Conservation (phyloP, 2,888 invertebrate genomes). For the Trachelus stipa region DNA sequence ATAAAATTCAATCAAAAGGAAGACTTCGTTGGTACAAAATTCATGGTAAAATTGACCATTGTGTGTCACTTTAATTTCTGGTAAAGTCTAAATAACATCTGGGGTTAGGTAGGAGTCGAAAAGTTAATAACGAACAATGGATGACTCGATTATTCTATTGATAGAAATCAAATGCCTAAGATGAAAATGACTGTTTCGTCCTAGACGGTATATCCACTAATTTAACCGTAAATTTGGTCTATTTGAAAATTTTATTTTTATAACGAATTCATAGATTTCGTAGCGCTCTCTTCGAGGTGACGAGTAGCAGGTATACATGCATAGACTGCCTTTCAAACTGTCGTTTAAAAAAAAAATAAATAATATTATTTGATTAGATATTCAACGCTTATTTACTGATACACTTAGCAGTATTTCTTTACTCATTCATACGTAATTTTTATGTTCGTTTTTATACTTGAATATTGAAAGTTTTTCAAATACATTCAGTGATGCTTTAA, state of each 20-base stretch:
- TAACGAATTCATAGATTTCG: neutral
- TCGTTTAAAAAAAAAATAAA: neutral
- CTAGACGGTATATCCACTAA: neutral
- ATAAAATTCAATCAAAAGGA: conserved; percentile 1
- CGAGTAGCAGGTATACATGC: neutral
- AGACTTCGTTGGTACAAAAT: neutral
- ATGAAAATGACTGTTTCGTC: neutral
- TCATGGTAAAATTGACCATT: neutral
- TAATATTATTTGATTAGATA: neutral
- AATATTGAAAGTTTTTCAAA: neutral
- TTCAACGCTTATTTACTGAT: neutral
- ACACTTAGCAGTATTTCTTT: neutral
- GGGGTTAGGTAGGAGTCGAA: neutral
- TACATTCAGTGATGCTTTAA: neutral
- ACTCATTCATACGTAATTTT: neutral
- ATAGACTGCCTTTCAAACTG: neutral
- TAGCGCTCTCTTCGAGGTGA: neutral
- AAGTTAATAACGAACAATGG: neutral
- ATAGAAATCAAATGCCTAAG: neutral
- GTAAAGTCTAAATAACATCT: neutral
- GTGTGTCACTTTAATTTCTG: neutral
- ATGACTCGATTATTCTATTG: neutral
- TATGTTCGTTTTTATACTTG: neutral
- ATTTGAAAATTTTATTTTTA: neutral
- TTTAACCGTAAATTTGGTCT: neutral